These are phyloP conservation scores for Myathropa florea DNA, from an alignment of 2,888 invertebrate genomes.

Conservation along the genomic window DNA sequence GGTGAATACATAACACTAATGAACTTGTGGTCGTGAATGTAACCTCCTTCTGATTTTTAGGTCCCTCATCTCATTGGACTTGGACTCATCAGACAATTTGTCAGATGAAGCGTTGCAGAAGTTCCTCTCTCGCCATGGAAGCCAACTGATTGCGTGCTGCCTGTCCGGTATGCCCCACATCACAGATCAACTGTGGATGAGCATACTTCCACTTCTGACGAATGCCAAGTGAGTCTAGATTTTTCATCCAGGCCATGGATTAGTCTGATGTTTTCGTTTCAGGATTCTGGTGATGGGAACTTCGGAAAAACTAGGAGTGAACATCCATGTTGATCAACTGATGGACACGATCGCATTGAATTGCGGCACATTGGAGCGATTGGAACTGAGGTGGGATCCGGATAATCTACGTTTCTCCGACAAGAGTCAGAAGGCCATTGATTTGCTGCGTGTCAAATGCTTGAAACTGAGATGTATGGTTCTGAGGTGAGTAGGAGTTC, in stretches of 20 bases:
- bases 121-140: constrained; percentile 94
- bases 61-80: constrained; percentile 92
- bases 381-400: constrained; percentile 98
- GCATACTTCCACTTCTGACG: constrained; percentile 93
- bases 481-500: constrained; percentile 85
- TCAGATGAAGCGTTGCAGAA: constrained; percentile 95
- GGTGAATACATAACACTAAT: constrained; percentile 77
- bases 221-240: constrained; percentile 89
- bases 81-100: constrained; percentile 97
- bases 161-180: constrained; percentile 98
- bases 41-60: constrained; percentile 77
- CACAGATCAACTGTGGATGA: constrained; percentile 98
- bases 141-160: constrained; percentile 92
- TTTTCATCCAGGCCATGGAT: not conserved
- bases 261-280: constrained; percentile 24
- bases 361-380: constrained; percentile 92
- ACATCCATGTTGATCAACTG: constrained; percentile 98
- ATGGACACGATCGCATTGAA: constrained; percentile 98
- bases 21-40: not conserved
- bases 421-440: constrained; percentile 99
- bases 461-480: constrained; percentile 95
- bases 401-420: constrained; percentile 99
- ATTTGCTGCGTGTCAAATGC: constrained; percentile 97
- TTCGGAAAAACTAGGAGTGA: constrained; percentile 96
- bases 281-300: constrained; percentile 99